Evolutionary conservation across 2,797 vertebrate genomes (phyloP).

Genomic region (Phrynocephalus guinanensis): DNA sequence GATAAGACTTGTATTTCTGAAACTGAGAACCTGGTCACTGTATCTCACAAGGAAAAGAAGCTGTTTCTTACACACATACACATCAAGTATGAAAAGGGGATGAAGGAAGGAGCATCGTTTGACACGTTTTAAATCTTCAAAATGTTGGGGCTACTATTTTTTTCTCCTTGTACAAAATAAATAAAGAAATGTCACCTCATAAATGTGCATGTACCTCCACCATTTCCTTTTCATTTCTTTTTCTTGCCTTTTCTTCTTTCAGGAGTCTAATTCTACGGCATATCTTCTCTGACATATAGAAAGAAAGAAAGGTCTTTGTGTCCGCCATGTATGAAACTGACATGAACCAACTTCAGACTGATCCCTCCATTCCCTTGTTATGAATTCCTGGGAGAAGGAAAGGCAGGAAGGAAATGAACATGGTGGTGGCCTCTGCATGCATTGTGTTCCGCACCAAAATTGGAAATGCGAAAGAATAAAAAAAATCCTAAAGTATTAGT

Average conservation of each 20-base stretch:
- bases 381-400: not conserved
- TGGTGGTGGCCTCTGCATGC: not conserved
- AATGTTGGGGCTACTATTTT: too few relatives aligned
- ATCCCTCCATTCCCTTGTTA: not conserved
- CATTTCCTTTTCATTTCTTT: too few relatives aligned
- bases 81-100: too few relatives aligned
- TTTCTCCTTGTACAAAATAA: not conserved
- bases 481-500: not conserved
- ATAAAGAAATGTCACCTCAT: not conserved
- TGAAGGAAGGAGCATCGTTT: too few relatives aligned
- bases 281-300: too few relatives aligned
- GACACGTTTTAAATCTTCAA: too few relatives aligned
- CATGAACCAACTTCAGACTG: not conserved
- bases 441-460: not conserved
- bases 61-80: too few relatives aligned
- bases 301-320: not conserved
- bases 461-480: not conserved
- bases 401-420: not conserved
- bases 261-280: not conserved
- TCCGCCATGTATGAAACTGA: not conserved
- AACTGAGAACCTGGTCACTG: not conserved
- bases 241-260: too few relatives aligned
- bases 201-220: not conserved
- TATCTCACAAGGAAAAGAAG: not conserved
- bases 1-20: not conserved